Conservation (phyloP, 1,140 invertebrate genomes). For the Zaprionus gabonicus region DNA sequence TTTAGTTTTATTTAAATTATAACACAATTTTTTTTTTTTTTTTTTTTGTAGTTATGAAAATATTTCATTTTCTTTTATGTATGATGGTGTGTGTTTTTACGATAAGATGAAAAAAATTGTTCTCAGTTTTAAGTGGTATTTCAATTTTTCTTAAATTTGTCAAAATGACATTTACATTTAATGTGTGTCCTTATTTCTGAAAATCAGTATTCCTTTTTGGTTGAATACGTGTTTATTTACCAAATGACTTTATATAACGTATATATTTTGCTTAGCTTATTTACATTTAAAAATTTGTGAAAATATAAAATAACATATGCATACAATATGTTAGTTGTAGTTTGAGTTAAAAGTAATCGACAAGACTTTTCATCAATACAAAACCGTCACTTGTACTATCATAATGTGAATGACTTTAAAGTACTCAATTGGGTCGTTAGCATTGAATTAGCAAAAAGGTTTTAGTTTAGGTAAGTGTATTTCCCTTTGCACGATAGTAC, state of each 20-base stretch:
- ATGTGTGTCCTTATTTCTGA: constrained; percentile 29
- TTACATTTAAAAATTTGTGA: constrained; percentile 35
- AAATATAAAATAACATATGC: constrained; percentile 18
- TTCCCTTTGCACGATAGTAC: not conserved
- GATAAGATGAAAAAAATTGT: constrained; percentile 32
- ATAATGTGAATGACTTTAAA: not conserved
- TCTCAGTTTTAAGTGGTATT: constrained; percentile 28
- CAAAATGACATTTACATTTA: constrained; percentile 67
- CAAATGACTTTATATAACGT: constrained; percentile 29
- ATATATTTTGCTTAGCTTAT: constrained; percentile 31
- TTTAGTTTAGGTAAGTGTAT: not conserved
- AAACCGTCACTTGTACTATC: constrained; percentile 2
- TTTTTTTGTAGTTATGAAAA: constrained; percentile 67
- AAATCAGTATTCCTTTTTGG: constrained; percentile 17
- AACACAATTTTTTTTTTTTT: constrained; percentile 64
- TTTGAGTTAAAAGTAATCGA: constrained; percentile 33
- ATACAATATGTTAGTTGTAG: constrained; percentile 13
- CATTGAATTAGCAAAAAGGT: not conserved
- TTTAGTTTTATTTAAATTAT: constrained; percentile 85
- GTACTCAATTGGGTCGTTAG: not conserved
- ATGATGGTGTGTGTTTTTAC: constrained; percentile 33
- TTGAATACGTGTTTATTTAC: constrained; percentile 23
- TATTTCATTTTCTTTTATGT: constrained; percentile 66
- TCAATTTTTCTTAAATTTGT: constrained; percentile 40
- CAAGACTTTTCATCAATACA: constrained; percentile 16